Evolutionary conservation across 2,797 vertebrate genomes (phyloP), one percentile per base, ranked within the genome.

Genomic region (Fundulus diaphanus): DNA sequence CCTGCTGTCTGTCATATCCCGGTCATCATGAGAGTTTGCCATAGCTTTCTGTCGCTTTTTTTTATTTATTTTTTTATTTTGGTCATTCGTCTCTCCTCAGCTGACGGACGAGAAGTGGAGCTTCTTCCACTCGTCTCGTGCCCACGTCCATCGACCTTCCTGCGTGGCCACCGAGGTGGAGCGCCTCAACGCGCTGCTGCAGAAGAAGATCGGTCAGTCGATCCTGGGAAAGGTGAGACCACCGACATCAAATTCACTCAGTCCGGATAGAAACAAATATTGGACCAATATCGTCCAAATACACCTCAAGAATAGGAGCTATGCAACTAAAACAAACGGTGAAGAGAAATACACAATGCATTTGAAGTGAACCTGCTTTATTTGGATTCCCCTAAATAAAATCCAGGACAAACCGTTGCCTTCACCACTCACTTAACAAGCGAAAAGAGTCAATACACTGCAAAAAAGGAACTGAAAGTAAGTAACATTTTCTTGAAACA

Each of bases 141-240:
- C 97, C 74, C 96, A 99, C 46, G 74, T 98, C 78, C 97, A 98
- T 76, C 94, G 98, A 70, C 86, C 98, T 0, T 99, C 98, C 0
- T 97, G 97, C 0, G 97, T 97, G 57, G 96, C 97, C 40, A 95
- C 97, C 3, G 98, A 99, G 94, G 93, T 99, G 84, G 96, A 98
- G 88, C 96, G 98, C 85, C 95, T 99, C 68, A 96, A 93, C 61
- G 68, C 91, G 1, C 92, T 98, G 73, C 85, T 97, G 86, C 93
- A 97, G 85, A 97, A 94, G 92, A 98, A 97, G 92, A 97, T 99
- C 0, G 98, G 98, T 22, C 97, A 98, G 88, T 99, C 98, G 0
- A 75, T 97, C 80, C 95, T 99, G 49, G 98, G 98, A 56, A 99
- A 99, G 97, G 98, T 98, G 87, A 73, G 46, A 52, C 8, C 37